Evolutionary conservation across 2,113 vertebrate species (phyloP).

Genomic region (Pheucticus melanocephalus): DNA sequence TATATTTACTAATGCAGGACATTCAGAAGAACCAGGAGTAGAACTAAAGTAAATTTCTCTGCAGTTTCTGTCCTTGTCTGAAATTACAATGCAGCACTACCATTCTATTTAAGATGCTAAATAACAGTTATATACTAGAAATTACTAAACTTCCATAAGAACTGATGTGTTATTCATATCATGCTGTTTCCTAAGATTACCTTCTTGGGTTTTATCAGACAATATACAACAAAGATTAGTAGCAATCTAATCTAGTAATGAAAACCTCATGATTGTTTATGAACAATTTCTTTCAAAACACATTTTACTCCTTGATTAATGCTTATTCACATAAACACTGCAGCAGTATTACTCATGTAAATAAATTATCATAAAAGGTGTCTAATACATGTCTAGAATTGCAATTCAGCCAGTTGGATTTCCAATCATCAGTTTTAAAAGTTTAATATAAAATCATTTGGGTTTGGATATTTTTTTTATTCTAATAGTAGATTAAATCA

Average conservation of each 20-base stretch:
- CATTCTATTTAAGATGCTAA: neutral
- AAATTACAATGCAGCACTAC: neutral
- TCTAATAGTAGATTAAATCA: neutral
- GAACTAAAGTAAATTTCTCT: neutral
- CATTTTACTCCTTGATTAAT: neutral
- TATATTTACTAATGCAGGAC: neutral
- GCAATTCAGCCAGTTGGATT: neutral
- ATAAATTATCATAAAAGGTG: neutral
- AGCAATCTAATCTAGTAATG: neutral
- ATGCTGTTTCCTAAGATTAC: neutral
- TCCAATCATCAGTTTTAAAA: neutral
- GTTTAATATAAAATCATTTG: neutral
- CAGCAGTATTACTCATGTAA: neutral
- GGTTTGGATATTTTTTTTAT: neutral
- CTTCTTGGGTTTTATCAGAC: neutral
- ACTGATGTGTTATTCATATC: neutral
- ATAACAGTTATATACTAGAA: neutral
- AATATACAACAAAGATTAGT: neutral
- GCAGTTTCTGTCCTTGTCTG: neutral
- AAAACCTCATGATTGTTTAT: neutral
- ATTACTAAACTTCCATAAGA: neutral
- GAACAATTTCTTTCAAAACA: neutral
- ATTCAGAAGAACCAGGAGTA: neutral
- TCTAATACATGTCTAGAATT: neutral
- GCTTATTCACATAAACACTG: neutral